A percentile compares a stretch with the other conserved stretches of the same genome.
phyloP scores from a whole-genome alignment of 2,113 vertebrate genomes.

The Oncorhynchus nerka region DNA sequence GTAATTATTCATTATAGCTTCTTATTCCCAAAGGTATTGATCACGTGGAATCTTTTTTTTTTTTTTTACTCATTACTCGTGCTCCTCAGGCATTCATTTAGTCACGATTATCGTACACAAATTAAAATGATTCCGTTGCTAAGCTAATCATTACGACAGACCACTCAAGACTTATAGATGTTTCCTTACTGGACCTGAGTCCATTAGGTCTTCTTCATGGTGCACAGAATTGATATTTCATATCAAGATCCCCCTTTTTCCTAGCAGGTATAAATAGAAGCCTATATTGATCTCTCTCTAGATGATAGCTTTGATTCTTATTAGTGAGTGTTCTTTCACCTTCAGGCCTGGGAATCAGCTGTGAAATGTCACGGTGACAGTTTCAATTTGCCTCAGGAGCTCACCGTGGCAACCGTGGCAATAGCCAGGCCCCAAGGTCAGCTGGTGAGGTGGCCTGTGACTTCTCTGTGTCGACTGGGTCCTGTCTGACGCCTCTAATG shows the following conservation, averaged over 20 bases:
- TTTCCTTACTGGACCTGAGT: background rate
- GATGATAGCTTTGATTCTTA: constrained; percentile 33
- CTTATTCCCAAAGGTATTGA: constrained; percentile 33
- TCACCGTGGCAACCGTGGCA: constrained; percentile 1
- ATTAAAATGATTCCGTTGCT: constrained; percentile 19
- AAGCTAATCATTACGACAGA: background rate
- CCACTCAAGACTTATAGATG: background rate
- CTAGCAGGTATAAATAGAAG: constrained; percentile 26
- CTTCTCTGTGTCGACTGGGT: background rate
- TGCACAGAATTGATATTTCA: background rate
- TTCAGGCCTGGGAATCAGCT: constrained; percentile 22
- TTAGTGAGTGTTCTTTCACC: constrained; percentile 25
- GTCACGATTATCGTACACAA: constrained; percentile 19
- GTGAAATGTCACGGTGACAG: constrained; percentile 40
- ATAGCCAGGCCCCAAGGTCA: constrained; percentile 15
- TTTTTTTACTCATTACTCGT: constrained; percentile 38
- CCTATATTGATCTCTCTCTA: constrained; percentile 18
- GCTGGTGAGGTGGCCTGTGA: background rate
- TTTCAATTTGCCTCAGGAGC: constrained; percentile 37
- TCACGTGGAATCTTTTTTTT: background rate
- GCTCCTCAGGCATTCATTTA: constrained; percentile 33
- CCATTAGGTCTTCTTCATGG: background rate
- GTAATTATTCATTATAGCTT: constrained; percentile 41
- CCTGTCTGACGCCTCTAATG: background rate
- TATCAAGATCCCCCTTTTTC: background rate